A percentile compares a stretch with the other conserved stretches of the same genome.
These are phyloP conservation scores for Meiosimyza decipiens DNA, from an alignment of 2,888 invertebrate genomes.

Conservation along the genomic window DNA sequence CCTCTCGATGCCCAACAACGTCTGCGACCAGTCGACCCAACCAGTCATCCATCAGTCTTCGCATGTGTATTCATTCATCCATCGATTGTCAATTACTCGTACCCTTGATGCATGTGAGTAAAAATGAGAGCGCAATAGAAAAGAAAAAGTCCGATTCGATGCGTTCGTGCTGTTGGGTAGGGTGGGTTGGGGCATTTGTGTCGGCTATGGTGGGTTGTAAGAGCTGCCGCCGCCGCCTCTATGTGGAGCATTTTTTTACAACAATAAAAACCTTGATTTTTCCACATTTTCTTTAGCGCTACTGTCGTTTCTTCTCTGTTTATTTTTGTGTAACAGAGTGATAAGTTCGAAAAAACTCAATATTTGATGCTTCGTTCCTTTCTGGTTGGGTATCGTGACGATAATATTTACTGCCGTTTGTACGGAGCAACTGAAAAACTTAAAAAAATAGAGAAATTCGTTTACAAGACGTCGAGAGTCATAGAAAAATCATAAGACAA, in stretches of 20 bases:
- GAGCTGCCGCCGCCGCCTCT: slow-evolving; percentile 15
- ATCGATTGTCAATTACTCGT: slow-evolving; percentile 59
- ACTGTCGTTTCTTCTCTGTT: slow-evolving; percentile 6
- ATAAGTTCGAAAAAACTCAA: background rate
- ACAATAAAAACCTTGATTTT: slow-evolving; percentile 38
- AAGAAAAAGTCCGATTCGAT: slow-evolving; percentile 15
- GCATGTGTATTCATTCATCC: slow-evolving; percentile 44
- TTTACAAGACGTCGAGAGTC: background rate
- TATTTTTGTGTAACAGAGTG: slow-evolving; percentile 28
- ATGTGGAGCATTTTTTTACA: slow-evolving; percentile 27
- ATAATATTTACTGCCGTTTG: background rate
- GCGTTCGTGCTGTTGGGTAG: background rate
- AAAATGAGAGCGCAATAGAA: slow-evolving; percentile 52
- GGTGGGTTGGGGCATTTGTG: background rate
- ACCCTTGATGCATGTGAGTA: slow-evolving; percentile 52
- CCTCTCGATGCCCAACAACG: background rate
- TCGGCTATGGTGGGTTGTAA: slow-evolving; percentile 2
- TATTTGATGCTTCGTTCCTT: slow-evolving; percentile 12
- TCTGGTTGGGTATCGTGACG: background rate
- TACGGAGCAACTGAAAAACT: background rate
- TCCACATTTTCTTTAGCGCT: slow-evolving; percentile 31
- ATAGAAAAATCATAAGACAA: too few relatives aligned
- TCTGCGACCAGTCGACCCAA: slow-evolving; percentile 8
- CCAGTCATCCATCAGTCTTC: slow-evolving; percentile 21
- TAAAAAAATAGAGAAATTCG: background rate